Conservation (phyloP, 2,113 vertebrate species). For the Melospiza melodia region DNA sequence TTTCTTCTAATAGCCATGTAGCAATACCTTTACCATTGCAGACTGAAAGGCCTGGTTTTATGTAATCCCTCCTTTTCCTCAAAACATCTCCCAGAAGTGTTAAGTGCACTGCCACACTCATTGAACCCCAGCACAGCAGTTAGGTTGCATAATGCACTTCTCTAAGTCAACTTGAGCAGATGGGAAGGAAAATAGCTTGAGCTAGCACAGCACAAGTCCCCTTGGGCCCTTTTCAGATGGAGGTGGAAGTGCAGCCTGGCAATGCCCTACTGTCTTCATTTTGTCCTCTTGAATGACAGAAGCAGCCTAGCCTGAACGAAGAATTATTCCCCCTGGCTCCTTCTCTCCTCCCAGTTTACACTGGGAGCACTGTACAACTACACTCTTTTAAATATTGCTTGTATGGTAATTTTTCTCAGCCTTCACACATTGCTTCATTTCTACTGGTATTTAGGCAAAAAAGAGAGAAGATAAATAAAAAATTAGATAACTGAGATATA, state of each 20-base stretch:
- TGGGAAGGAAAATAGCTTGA: conserved; percentile 49
- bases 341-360: background rate
- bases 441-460: background rate
- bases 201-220: background rate
- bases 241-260: background rate
- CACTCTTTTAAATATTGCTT: background rate
- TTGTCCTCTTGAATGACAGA: background rate
- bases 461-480: background rate
- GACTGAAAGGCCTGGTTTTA: background rate
- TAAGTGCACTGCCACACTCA: background rate
- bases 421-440: background rate
- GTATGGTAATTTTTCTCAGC: background rate
- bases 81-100: background rate
- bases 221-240: conserved; percentile 45
- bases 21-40: background rate
- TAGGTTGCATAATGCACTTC: conserved; percentile 14
- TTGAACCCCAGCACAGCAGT: background rate
- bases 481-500: background rate
- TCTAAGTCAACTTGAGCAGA: conserved; percentile 32
- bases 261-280: conserved; percentile 24
- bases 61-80: background rate
- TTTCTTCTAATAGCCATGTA: background rate
- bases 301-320: background rate
- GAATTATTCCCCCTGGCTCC: background rate
- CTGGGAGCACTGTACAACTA: background rate